Percentiles rank a stretch among this genome's conserved stretches.
Evolutionary conservation across 2,113 vertebrate species (phyloP).

Genomic region (Polyodon spathula): DNA sequence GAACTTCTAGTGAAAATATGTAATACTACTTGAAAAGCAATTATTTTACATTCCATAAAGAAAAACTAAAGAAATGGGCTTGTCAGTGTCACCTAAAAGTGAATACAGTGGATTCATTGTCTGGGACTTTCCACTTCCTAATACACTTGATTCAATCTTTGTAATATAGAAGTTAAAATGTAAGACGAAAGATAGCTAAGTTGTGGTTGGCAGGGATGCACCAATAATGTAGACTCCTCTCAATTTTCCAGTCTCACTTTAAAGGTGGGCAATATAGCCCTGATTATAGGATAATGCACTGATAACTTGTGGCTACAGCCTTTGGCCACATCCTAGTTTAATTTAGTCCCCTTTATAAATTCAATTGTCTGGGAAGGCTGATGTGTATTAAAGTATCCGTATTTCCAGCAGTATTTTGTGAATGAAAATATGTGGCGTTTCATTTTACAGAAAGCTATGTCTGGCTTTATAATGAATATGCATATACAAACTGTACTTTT

Average conservation of each 20-base stretch:
- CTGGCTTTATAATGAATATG: too few relatives aligned
- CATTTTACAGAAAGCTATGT: too few relatives aligned
- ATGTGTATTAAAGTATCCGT: neutral
- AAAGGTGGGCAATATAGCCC: neutral
- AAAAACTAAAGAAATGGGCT: neutral
- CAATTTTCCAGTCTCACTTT: neutral
- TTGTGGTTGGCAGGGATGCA: neutral
- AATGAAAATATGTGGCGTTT: neutral
- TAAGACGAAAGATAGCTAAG: neutral
- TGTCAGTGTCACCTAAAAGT: neutral
- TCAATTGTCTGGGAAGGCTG: neutral
- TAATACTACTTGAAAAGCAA: too few relatives aligned
- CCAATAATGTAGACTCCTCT: neutral
- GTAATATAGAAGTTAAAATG: neutral
- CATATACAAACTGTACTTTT: too few relatives aligned
- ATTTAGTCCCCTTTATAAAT: neutral
- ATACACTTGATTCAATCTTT: neutral
- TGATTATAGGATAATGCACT: neutral
- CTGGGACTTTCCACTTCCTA: neutral
- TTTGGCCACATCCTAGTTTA: neutral
- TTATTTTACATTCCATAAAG: too few relatives aligned
- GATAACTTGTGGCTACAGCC: neutral
- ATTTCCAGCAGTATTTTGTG: neutral
- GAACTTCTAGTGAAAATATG: too few relatives aligned
- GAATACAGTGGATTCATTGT: neutral